These are phyloP conservation scores for Paedocypris sp. DNA, from an alignment of 2,113 vertebrate genomes.

Conservation along the genomic window DNA sequence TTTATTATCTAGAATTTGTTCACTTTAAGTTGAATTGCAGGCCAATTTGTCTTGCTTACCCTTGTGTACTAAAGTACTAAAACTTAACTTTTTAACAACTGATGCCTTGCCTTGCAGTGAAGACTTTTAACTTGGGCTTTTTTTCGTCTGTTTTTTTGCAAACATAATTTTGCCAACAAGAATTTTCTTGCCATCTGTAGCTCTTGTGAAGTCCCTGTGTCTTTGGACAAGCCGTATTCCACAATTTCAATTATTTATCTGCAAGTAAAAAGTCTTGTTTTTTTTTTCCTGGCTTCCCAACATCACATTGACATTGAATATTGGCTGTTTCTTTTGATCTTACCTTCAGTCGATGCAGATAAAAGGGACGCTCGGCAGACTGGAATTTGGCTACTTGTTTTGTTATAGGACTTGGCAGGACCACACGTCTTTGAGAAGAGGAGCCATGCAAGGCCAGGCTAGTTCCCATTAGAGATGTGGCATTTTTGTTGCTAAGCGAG, in stretches of 20 bases:
- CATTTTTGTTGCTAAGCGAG: slow-evolving; percentile 3
- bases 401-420: slow-evolving; percentile 8
- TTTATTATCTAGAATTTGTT: too few species aligned
- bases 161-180: too few species aligned
- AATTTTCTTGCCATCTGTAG: slow-evolving; percentile 23
- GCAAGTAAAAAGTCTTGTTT: slow-evolving; percentile 1
- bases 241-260: neutral
- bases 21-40: too few species aligned
- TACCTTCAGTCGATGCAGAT: slow-evolving; percentile 1
- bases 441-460: slow-evolving; percentile 6
- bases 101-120: too few species aligned
- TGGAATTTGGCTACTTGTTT: neutral
- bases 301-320: slow-evolving; percentile 5
- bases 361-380: slow-evolving; percentile 1
- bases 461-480: slow-evolving; percentile 19
- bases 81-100: too few species aligned
- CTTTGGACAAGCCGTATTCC: neutral
- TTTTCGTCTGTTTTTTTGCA: too few species aligned
- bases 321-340: neutral
- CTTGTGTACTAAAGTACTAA: too few species aligned
- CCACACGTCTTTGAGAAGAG: neutral
- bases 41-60: too few species aligned
- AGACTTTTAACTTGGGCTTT: too few species aligned
- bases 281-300: neutral
- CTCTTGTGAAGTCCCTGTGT: neutral